phyloP scores from a whole-genome alignment of 2,113 vertebrate genomes.

The Cynocephalus volans region DNA sequence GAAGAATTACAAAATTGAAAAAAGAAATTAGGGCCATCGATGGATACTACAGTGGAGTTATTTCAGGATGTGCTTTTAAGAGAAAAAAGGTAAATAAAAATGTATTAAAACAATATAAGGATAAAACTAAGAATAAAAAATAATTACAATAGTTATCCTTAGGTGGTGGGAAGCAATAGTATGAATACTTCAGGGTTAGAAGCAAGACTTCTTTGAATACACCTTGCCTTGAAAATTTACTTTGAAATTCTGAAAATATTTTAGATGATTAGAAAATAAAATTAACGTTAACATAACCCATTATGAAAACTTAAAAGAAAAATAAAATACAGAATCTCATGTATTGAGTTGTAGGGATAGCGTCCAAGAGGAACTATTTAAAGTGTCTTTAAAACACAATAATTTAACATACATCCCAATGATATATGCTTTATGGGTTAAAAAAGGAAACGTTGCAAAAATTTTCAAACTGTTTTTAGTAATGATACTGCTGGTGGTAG shows the following conservation, averaged over 20 bases:
- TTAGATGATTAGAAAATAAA: neutral
- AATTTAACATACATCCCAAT: neutral
- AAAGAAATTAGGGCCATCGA: neutral
- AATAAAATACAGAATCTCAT: neutral
- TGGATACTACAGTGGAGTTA: neutral
- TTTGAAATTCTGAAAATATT: neutral
- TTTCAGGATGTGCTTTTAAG: slow-evolving; percentile 7
- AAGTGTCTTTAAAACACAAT: neutral
- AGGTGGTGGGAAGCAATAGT: neutral
- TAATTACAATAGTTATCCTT: neutral
- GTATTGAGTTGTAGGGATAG: neutral
- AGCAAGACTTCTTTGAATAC: neutral
- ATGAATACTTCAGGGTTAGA: neutral
- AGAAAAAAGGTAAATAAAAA: neutral
- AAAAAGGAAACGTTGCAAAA: neutral
- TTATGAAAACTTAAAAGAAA: neutral
- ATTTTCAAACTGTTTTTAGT: neutral
- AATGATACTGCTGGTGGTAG: neutral
- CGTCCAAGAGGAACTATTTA: neutral
- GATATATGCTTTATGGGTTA: neutral
- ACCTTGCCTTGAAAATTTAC: neutral
- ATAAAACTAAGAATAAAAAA: neutral
- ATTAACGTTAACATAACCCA: neutral
- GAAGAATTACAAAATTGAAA: neutral
- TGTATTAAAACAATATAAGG: neutral